These are phyloP conservation scores for Cyclina sinensis DNA, from an alignment of 1,140 invertebrate species.

Conservation along the genomic window DNA sequence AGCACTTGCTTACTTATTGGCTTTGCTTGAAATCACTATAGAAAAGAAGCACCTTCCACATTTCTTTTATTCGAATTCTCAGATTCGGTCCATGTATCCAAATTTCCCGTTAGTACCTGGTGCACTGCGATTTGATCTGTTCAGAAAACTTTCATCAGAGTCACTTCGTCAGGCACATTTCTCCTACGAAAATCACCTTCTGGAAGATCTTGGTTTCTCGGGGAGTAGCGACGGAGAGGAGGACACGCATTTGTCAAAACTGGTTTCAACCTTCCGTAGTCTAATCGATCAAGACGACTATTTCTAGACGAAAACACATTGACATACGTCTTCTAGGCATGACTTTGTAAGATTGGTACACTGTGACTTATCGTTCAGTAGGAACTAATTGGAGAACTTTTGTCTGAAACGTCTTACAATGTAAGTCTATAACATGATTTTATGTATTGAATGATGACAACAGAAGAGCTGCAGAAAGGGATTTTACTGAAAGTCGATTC, in stretches of 20 bases:
- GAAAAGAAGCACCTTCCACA: conserved; percentile 28
- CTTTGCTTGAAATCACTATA: neutral
- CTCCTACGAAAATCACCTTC: neutral
- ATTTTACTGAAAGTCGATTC: too few species aligned
- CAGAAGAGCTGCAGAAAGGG: too few species aligned
- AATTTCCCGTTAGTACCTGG: neutral
- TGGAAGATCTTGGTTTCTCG: neutral
- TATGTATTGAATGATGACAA: too few species aligned
- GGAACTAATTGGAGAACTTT: too few species aligned
- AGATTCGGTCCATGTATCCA: neutral
- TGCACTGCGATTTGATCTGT: conserved; percentile 19
- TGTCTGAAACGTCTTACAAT: too few species aligned
- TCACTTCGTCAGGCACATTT: neutral
- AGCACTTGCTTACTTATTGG: conserved; percentile 4
- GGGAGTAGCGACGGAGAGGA: neutral
- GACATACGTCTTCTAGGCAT: too few species aligned
- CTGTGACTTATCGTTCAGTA: too few species aligned
- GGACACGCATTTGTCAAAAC: neutral
- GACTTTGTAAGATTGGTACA: too few species aligned
- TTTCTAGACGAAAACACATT: too few species aligned
- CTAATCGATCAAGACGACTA: neutral
- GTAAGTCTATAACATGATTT: too few species aligned
- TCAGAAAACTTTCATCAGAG: conserved; percentile 13
- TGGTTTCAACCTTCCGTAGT: neutral
- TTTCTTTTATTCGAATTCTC: too few species aligned